phyloP scores from a whole-genome alignment of 2,888 invertebrate species.

The Dromius quadrimaculatus region DNA sequence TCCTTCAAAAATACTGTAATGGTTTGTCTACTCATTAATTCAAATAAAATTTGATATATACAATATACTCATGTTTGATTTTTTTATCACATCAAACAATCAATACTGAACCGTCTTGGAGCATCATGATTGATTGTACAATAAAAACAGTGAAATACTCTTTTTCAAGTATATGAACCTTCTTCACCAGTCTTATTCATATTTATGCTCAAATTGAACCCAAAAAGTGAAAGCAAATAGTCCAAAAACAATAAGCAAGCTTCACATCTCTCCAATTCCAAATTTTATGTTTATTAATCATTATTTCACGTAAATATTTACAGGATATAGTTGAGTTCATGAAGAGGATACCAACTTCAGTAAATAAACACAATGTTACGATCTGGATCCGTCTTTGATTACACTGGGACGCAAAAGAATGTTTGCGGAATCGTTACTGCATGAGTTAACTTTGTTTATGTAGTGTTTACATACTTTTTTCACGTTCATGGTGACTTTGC shows the following conservation, averaged over 20 bases:
- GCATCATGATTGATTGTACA: too few relatives aligned
- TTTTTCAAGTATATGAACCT: too few relatives aligned
- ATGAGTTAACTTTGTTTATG: neutral
- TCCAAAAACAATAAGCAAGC: constrained; percentile 13
- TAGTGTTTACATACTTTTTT: neutral
- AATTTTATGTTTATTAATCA: constrained; percentile 17
- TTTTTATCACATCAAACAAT: too few relatives aligned
- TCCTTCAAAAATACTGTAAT: too few relatives aligned
- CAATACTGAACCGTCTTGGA: too few relatives aligned
- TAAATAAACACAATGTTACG: constrained; percentile 29
- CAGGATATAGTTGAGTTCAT: constrained; percentile 5
- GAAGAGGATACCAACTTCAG: constrained; percentile 20
- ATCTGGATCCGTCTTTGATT: neutral
- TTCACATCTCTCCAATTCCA: neutral
- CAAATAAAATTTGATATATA: too few relatives aligned
- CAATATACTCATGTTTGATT: too few relatives aligned
- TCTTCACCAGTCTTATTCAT: too few relatives aligned
- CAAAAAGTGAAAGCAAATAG: constrained; percentile 9
- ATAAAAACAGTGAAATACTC: too few relatives aligned
- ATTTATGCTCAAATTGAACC: too few relatives aligned
- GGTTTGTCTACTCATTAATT: too few relatives aligned
- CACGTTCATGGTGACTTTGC: neutral
- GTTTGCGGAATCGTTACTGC: neutral
- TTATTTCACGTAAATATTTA: constrained; percentile 25
- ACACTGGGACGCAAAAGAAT: constrained; percentile 17